phyloP scores from a whole-genome alignment of 2,888 invertebrate species.

The Lasioglossum vierecki region DNA sequence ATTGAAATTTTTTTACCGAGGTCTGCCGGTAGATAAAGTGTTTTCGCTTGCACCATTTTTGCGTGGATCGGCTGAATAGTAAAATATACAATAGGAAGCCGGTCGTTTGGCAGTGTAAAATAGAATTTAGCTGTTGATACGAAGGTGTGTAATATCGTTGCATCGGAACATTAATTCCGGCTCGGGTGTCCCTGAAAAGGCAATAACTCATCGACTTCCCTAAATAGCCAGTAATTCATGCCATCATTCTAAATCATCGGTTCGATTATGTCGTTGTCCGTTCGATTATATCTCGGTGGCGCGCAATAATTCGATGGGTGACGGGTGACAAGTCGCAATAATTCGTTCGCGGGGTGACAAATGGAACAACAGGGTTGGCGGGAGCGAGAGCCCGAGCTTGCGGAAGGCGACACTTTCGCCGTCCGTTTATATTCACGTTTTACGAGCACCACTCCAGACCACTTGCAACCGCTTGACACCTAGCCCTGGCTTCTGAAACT shows the following conservation, averaged over 20 bases:
- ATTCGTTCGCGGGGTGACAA: conserved; percentile 6
- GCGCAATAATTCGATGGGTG: neutral
- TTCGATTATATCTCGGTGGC: neutral
- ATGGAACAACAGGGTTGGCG: conserved; percentile 7
- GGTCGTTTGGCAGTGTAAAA: neutral
- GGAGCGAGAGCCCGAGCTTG: conserved; percentile 11
- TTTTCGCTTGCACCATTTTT: neutral
- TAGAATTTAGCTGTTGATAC: neutral
- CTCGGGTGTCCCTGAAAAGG: neutral
- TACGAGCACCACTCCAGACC: conserved; percentile 54
- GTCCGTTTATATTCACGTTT: conserved; percentile 61
- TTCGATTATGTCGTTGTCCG: neutral
- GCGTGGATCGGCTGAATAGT: neutral
- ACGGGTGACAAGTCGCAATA: neutral
- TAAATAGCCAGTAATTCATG: conserved; percentile 6
- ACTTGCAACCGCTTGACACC: conserved; percentile 57
- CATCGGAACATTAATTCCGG: neutral
- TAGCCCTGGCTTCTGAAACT: conserved; percentile 53
- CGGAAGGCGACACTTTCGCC: conserved; percentile 51
- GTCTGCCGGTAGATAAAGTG: no score
- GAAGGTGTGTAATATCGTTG: neutral
- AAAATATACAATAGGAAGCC: neutral
- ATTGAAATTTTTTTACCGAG: no score
- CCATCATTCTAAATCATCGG: conserved; percentile 14
- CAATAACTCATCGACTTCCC: neutral